These are phyloP conservation scores for Apus apus DNA, from an alignment of 2,113 vertebrate species.

Conservation along the genomic window DNA sequence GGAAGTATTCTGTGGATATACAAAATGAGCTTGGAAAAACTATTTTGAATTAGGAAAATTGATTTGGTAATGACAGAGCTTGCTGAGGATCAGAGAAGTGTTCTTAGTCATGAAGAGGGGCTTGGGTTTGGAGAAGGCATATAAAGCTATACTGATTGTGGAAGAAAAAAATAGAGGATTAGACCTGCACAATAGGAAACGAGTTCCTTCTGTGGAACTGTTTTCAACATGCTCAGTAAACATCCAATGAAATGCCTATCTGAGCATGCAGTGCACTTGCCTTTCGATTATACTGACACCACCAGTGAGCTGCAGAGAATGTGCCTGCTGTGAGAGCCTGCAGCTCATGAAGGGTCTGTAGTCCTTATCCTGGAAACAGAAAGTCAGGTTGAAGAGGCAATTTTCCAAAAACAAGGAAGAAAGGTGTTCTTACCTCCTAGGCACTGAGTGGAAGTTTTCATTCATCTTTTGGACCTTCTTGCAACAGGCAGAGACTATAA, in stretches of 20 bases:
- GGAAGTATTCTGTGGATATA: neutral
- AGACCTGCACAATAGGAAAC: neutral
- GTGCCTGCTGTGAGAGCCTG: fast-evolving
- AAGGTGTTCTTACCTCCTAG: neutral
- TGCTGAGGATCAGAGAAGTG: neutral
- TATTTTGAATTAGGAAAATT: slow-evolving; percentile 2
- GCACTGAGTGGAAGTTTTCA: neutral
- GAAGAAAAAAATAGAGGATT: neutral
- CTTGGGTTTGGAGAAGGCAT: neutral
- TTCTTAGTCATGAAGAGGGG: neutral
- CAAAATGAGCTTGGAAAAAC: neutral
- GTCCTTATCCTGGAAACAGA: neutral
- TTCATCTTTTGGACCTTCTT: neutral
- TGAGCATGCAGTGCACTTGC: neutral
- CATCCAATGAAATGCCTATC: neutral
- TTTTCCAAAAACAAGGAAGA: neutral
- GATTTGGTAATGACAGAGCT: neutral
- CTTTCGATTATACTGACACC: fast-evolving
- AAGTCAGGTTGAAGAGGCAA: neutral
- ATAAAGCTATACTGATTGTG: neutral
- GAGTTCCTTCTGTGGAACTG: neutral
- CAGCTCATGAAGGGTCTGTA: neutral
- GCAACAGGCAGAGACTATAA: neutral
- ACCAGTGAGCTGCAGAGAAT: neutral
- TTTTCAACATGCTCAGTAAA: neutral